Evolutionary conservation across 2,888 invertebrate genomes (phyloP).

Genomic region (Drosophila fulvimacula): DNA sequence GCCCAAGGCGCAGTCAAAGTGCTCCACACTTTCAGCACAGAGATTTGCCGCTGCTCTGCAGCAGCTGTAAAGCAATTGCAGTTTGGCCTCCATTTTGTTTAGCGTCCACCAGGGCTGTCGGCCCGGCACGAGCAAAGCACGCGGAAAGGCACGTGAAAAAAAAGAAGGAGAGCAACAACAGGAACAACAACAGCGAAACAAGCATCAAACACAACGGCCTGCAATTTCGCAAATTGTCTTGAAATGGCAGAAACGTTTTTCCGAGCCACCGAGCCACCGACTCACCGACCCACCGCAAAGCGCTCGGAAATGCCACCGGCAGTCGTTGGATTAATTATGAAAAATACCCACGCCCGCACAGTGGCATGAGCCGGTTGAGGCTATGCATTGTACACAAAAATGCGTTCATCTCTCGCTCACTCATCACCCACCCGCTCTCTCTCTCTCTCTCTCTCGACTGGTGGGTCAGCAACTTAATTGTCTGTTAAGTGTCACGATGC

Average conservation of each 20-base stretch:
- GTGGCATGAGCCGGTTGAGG: background rate
- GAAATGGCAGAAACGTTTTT: slow-evolving; percentile 61
- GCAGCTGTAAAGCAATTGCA: slow-evolving; percentile 50
- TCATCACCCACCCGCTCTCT: background rate
- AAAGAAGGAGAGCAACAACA: background rate
- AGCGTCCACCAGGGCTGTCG: slow-evolving; percentile 40
- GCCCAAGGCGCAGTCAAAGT: slow-evolving; percentile 56
- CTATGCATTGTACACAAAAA: slow-evolving; percentile 47
- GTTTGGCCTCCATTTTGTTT: slow-evolving; percentile 56
- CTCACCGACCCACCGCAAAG: slow-evolving; percentile 47
- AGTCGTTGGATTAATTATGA: slow-evolving; percentile 79
- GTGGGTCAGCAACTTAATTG: slow-evolving; percentile 76
- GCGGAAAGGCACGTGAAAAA: slow-evolving; percentile 41
- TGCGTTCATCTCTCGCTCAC: slow-evolving; percentile 10
- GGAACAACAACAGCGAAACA: slow-evolving; percentile 6
- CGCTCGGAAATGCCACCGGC: slow-evolving; percentile 73
- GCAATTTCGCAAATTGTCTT: slow-evolving; percentile 77
- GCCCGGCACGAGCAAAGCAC: slow-evolving; percentile 30
- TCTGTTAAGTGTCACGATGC: slow-evolving; percentile 76
- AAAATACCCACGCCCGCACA: slow-evolving; percentile 52
- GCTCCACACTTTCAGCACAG: slow-evolving; percentile 15
- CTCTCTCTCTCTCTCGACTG: slow-evolving; percentile 21
- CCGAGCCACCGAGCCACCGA: slow-evolving; percentile 42
- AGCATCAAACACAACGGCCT: slow-evolving; percentile 36
- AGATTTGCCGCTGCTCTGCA: slow-evolving; percentile 3